Evolutionary conservation across 2,113 vertebrate species (phyloP), one percentile per base, ranked within the genome.

Genomic region (Maccullochella peelii): DNA sequence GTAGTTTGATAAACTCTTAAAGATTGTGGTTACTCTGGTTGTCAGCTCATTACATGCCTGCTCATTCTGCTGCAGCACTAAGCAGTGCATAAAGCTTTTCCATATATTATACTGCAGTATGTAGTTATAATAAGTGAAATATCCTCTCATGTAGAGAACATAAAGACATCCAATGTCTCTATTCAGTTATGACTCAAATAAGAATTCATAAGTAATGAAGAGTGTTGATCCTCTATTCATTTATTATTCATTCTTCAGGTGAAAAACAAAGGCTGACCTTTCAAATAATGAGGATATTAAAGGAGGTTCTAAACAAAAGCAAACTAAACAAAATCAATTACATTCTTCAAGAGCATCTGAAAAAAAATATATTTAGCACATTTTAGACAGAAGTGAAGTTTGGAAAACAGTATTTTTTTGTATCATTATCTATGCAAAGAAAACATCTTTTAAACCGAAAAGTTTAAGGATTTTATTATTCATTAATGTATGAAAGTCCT

Each of bases 1-100:
- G 86, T 93, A 95, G 93, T 94, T 96, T 94, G 93, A 94, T 95
- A 94, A 93, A 95, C 90, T 95, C 92, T 83, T 92, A 92, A 92
- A 92, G 87, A 94, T 91, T 79, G 81, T 82, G 76, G 84, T 90
- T 91, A 76, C 76, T 90, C 61, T 82, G 70, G 78, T 91, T 94
- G 90, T 91, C 92, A 87, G 85, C 90, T 92, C 91, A 93, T 93
- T 91, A 90, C 77, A 89, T 50, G 90, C 42, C 33, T 77, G 72
- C 69, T 93, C 62, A 73, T 76, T 84, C 77, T 72, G 72, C 78
- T 65, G 82, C 59, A 49, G 44, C 63, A 42, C 82, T 67, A 63
- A 52, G 77, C 69, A 68, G 59, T 27, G 72, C 27, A 12, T 66
- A 54, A 78, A 25, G 16, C 62, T 50, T 74, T 42, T 61, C 40